Evolutionary conservation across 1,140 invertebrate species (phyloP), one percentile per base, ranked within the genome.

Genomic region (Papilio polyxenes): DNA sequence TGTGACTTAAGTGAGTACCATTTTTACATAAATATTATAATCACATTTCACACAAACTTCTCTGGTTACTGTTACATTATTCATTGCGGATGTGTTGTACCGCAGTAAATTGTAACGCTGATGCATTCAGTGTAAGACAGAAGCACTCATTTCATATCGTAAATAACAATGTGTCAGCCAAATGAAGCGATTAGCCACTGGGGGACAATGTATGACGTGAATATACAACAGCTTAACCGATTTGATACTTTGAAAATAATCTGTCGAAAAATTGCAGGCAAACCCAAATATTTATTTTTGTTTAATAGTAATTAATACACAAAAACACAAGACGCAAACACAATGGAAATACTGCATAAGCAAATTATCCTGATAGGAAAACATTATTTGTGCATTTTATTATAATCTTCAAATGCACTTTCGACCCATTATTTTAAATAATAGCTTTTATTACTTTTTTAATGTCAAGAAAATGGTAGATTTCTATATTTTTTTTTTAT

Each of bases 111-210:
- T 69, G 31, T 69, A 69, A 31, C 11, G 23, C 65, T 69, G 65
- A 69, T 69, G 65, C 65, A 69, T 69, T 69, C 65, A 23, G 65
- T 69, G 23, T 69, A 31, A 69, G 65, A 69, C 65, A 69, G 65
- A 69, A 81, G 51, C 62, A 83, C 69, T 85, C 83, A 69, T 87
- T 83, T 82, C 83, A 85, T 84, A 76, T 82, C 83, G 77, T 86
- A 84, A 84, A 87, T 88, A 87, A 88, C 87, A 81, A 83, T 82
- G 31, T 83, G 86, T 86, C 85, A 85, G 78, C 77, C 83, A 87
- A 88, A 88, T 85, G 85, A 88, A 88, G 82, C 85, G 86, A 87
- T 86, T 86, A 87, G 80, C 75, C 85, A 53, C 85, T 77, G 62
- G 85, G 23, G 85, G 87, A 86, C 82, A 82, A 80, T 51, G 80